Conservation (phyloP, 1,140 invertebrate species). For the Drosophila elegans region DNA sequence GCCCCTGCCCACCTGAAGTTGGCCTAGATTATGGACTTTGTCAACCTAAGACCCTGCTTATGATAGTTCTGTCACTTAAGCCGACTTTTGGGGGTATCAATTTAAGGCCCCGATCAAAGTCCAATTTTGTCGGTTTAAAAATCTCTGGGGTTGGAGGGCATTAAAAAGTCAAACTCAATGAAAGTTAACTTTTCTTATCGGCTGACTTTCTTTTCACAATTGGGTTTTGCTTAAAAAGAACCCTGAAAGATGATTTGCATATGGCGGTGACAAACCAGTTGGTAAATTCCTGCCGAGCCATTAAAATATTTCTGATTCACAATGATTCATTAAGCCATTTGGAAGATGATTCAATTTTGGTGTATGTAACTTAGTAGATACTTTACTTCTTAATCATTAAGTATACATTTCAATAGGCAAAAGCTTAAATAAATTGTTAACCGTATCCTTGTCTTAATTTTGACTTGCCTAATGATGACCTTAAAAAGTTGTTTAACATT, state of each 20-base stretch:
- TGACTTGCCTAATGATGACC: no score
- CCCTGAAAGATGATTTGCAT: background rate
- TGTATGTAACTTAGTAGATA: background rate
- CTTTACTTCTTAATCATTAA: background rate
- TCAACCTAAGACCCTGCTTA: conserved; percentile 35
- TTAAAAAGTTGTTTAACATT: no score
- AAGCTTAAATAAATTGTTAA: no score
- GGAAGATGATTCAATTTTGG: background rate
- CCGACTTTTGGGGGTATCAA: conserved; percentile 18
- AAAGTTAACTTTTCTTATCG: background rate
- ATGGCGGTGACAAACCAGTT: background rate
- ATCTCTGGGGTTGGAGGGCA: background rate
- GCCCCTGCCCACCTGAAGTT: conserved; percentile 23
- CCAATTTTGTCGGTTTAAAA: conserved; percentile 7
- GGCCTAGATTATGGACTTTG: conserved; percentile 41
- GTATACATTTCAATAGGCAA: background rate
- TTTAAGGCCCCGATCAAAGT: conserved; percentile 17
- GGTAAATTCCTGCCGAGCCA: background rate
- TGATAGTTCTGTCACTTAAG: conserved; percentile 43
- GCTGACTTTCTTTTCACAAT: background rate
- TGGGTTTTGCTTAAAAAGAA: background rate
- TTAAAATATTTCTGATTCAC: conserved; percentile 12
- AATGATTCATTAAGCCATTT: conserved; percentile 15
- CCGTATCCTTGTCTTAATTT: no score
- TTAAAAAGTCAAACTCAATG: background rate